Base-by-base conservation (phyloP, 2,797 vertebrate genomes). In the Pangasius larnaudii region DNA sequence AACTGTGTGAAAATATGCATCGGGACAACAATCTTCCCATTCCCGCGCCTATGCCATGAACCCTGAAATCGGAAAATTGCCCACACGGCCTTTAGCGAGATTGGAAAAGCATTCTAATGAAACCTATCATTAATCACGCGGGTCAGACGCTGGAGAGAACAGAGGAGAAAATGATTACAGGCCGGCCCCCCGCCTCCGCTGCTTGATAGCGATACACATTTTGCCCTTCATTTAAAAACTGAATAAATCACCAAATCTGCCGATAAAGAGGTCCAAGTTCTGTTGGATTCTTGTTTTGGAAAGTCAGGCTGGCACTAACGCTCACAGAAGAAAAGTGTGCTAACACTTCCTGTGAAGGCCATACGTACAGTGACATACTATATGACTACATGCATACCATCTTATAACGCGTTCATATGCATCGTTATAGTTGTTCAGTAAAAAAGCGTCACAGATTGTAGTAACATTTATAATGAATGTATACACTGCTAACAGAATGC, bases 41-140 rank as follows among this genome's bases (percentile, higher is more conserved):
- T 46, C 58, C 79, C 74, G 51, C 87, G 88, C 58, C 78, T 77
- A 90, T 58, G 85, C 89, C 8, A 4, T 92, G 89, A 92, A 93
- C 92, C 93, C 92, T 94, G 92, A 94, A 95, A 93, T 94, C 83
- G 89, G 91, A 92, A 94, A 93, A 90, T 87, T 86, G 91, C 74
- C 86, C 82, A 42, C 24, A 56, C 49, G 53, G 90, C 89, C 85
- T 85, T 86, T 85, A 42, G 87, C 30, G 53, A 89, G 84, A 87
- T 53, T 86, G 85, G 67, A 89, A 75, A 93, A 90, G 90, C 83
- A 89, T 91, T 93, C 24, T 80, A 90, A 92, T 89, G 87, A 91
- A 91, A 93, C 75, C 79, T 63, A 82, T 61, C 69, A 90, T 90
- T 85, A 89, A 92, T 92, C 86, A 90, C 56, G 18, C 33, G 1